Conservation (phyloP, 2,113 vertebrate genomes). For the Petrocephalus microphthalmus region DNA sequence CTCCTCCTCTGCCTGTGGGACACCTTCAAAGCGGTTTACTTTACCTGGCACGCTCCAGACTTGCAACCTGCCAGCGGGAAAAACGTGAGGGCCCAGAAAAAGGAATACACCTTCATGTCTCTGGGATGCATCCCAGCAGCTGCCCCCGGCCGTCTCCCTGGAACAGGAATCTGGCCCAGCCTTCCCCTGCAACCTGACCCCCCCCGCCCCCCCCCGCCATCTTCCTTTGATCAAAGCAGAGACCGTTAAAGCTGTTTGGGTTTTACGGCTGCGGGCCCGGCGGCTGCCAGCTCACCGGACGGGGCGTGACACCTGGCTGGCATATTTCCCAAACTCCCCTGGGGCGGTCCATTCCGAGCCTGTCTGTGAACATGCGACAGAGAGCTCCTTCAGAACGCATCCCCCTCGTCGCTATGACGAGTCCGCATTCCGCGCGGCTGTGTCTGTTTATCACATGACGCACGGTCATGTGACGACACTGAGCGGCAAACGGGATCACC, state of each 20-base stretch:
- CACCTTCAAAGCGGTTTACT: not conserved
- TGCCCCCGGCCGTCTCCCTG: not conserved
- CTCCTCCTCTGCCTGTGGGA: not conserved
- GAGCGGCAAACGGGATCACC: not conserved
- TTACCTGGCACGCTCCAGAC: not conserved
- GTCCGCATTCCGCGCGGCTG: not conserved
- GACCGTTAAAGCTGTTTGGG: not conserved
- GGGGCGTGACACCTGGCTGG: conserved; percentile 74
- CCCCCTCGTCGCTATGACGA: not conserved
- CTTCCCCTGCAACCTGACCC: not conserved
- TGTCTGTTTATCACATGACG: not conserved
- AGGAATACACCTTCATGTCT: not conserved
- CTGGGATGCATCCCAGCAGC: not conserved
- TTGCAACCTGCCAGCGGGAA: not conserved
- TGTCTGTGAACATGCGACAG: conserved; percentile 52
- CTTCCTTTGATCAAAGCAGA: not conserved
- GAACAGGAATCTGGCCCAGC: not conserved
- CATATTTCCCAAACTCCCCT: conserved; percentile 89
- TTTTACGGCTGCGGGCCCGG: not conserved
- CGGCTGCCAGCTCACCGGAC: conserved; percentile 65
- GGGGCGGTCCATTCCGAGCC: conserved; percentile 87
- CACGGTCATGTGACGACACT: not conserved
- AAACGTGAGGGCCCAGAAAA: not conserved
- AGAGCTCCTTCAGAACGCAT: not conserved
- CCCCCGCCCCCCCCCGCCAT: not conserved